Evolutionary conservation across 2,888 invertebrate species (phyloP), one percentile per base, ranked within the genome.

Genomic region (Leucozona laternaria): DNA sequence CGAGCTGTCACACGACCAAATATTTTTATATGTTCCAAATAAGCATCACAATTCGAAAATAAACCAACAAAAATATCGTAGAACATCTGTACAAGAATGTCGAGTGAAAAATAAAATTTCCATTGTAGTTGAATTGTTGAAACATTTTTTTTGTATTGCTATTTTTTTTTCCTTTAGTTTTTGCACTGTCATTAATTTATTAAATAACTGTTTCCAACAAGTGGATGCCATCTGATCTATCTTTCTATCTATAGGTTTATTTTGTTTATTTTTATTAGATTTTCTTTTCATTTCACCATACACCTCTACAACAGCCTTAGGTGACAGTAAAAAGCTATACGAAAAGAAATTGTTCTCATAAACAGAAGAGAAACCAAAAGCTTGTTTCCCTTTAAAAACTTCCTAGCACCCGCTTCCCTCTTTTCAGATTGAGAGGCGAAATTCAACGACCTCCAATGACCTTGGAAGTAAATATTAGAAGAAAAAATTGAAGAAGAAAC

Each of bases 381-480:
- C 62, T 78, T 68, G 8, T 75, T 40, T 40, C 55, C 45, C 20
- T 50, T 60, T 53, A 45, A 60, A 40, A 34, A 53, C 22, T 53
- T 34, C 28, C 48, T 34, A 40, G 6, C 11, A 28, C 4, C n/a
- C 31, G 1, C 31, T 7, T 2, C 11, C 28, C 31, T 15, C 31
- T 64, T 48, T 17, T 37, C 11, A 20, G 10, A 17, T 13, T 37
- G n/a, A 68, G 28, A 31, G 17, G 57, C 62, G 45, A 22, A 71
- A 60, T 31, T 58, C 75, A 76, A 85, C 78, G 82, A 88, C 88
- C 88, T 88, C 57, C 79, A 79, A 75, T 84, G 86, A 88, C 88
- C 88, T 88, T 88, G 86, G 40, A n/a, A 40, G 66, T 48, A 28
- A 48, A 78, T 40, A 43, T 17, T 43, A 50, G 13, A 45, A 40